phyloP scores from a whole-genome alignment of 35 echinoderm and acorn worm species.

The Holothuria glaberrima region DNA sequence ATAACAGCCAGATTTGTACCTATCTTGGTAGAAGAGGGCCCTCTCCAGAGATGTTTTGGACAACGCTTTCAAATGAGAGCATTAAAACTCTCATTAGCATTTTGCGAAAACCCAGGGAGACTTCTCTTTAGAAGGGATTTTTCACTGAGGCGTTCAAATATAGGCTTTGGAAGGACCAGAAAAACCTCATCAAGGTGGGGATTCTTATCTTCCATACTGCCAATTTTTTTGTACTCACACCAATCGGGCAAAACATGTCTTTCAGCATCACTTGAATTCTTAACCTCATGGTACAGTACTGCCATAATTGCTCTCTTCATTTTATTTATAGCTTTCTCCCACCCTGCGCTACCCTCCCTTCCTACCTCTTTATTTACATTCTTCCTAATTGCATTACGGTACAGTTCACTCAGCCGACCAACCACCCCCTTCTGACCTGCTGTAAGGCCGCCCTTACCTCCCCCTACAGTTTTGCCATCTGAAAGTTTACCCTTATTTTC shows the following conservation, averaged over 20 bases:
- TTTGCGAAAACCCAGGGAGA: conserved; percentile 4
- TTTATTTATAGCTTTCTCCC: neutral
- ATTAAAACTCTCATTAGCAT: conserved; percentile 19
- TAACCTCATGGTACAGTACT: conserved; percentile 40
- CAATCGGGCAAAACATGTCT: conserved; percentile 8
- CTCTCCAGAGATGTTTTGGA: conserved; percentile 29
- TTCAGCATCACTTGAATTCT: neutral
- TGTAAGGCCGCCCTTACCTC: conserved; percentile 44
- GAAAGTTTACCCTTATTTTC: conserved; percentile 42
- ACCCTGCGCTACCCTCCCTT: neutral
- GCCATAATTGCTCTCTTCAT: conserved; percentile 5
- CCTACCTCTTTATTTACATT: conserved; percentile 24
- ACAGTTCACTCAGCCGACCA: conserved; percentile 47
- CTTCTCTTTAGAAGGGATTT: neutral
- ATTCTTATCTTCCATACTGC: conserved; percentile 36
- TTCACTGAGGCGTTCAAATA: conserved; percentile 14
- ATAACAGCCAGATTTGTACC: neutral
- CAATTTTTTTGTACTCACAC: conserved; percentile 30
- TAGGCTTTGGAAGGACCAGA: neutral
- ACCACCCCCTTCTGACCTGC: conserved; percentile 47
- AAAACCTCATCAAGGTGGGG: conserved; percentile 34
- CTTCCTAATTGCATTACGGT: no score
- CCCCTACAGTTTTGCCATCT: conserved; percentile 42
- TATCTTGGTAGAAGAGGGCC: neutral
- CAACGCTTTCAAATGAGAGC: no score